phyloP scores from a whole-genome alignment of 1,140 invertebrate genomes.

The Myzus persicae region DNA sequence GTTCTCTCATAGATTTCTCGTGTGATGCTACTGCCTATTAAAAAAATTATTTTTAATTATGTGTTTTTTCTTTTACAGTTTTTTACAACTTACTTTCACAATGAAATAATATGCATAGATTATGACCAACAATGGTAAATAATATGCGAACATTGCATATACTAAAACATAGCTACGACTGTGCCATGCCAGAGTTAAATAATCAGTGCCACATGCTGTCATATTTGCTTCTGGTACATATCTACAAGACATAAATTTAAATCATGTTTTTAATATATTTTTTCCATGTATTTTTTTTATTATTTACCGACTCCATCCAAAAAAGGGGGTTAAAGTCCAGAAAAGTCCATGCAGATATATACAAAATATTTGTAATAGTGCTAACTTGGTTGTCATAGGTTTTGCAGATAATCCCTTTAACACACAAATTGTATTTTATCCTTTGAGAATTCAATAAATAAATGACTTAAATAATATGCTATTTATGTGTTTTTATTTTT shows the following conservation, averaged over 20 bases:
- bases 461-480: neutral
- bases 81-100: conserved; percentile 68
- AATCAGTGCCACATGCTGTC: conserved; percentile 86
- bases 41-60: neutral
- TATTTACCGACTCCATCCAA: conserved; percentile 81
- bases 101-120: conserved; percentile 83
- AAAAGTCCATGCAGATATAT: conserved; percentile 74
- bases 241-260: conserved; percentile 64
- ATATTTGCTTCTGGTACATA: conserved; percentile 89
- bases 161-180: conserved; percentile 75
- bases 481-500: neutral
- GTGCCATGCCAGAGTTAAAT: conserved; percentile 73
- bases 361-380: conserved; percentile 73
- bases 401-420: conserved; percentile 73
- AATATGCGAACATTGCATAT: conserved; percentile 78
- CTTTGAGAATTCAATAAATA: neutral
- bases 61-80: neutral
- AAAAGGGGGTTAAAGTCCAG: conserved; percentile 78
- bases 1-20: conserved; percentile 81
- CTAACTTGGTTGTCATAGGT: conserved; percentile 75
- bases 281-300: neutral
- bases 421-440: conserved; percentile 39
- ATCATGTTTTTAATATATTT: neutral
- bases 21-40: conserved; percentile 77
- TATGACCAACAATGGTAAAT: conserved; percentile 75